Conservation (phyloP, 2,113 vertebrate genomes). For the Noctilio leporinus region DNA sequence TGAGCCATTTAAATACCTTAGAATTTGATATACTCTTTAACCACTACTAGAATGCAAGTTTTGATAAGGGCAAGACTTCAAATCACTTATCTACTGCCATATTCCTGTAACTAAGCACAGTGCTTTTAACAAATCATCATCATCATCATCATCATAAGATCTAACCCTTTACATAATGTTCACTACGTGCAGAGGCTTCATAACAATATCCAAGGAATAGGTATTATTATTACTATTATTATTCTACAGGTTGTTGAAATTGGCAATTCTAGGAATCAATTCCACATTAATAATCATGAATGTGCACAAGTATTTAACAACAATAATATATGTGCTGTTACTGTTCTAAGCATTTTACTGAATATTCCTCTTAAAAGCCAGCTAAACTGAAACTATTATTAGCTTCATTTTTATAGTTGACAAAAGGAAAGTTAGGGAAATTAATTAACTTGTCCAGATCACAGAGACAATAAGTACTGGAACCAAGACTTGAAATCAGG, state of each 20-base stretch:
- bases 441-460: not conserved
- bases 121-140: not conserved
- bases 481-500: not conserved
- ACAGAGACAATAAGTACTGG: not conserved
- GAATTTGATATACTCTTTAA: not conserved
- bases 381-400: not conserved
- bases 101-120: not conserved
- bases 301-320: not conserved
- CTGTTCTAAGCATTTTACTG: not conserved
- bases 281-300: not conserved
- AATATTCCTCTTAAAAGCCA: slow-evolving; percentile 21
- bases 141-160: not conserved
- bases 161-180: not conserved
- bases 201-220: not conserved
- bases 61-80: not conserved
- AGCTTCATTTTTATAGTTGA: not conserved
- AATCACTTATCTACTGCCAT: not conserved
- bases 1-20: not conserved
- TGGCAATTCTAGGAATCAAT: not conserved
- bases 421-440: not conserved
- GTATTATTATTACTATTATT: not conserved
- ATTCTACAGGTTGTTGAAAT: not conserved
- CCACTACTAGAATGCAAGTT: not conserved
- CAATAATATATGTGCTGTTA: not conserved
- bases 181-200: not conserved